A percentile compares a stretch with the other conserved stretches of the same genome.
phyloP scores from a whole-genome alignment of 2,888 invertebrate species.

The Plagodis dolabraria region DNA sequence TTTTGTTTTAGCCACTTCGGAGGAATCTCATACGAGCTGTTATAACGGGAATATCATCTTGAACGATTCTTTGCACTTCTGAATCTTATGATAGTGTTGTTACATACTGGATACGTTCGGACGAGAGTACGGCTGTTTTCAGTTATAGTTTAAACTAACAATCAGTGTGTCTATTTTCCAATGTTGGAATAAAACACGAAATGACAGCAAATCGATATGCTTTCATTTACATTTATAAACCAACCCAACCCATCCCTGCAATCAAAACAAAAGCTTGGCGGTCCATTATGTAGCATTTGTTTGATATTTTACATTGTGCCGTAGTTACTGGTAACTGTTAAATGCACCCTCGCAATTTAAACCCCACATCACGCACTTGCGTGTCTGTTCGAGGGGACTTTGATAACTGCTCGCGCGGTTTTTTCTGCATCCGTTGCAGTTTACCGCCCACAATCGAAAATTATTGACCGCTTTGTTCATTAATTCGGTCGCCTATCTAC shows the following conservation, averaged over 20 bases:
- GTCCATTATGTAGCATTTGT: constrained; percentile 37
- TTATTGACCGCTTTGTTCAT: background rate
- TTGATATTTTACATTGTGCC: constrained; percentile 37
- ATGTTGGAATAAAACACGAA: constrained; percentile 12
- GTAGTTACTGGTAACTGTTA: constrained; percentile 38
- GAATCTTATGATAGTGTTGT: too few relatives aligned
- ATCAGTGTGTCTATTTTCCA: constrained; percentile 1
- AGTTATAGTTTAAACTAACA: background rate
- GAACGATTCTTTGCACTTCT: too few relatives aligned
- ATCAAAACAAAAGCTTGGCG: constrained; percentile 27
- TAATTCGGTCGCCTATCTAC: too few relatives aligned
- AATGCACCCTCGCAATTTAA: constrained; percentile 39
- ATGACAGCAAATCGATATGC: constrained; percentile 23
- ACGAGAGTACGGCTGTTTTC: too few relatives aligned
- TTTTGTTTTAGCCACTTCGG: too few relatives aligned
- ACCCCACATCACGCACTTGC: constrained; percentile 40
- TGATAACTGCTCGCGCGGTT: constrained; percentile 35
- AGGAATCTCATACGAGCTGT: too few relatives aligned
- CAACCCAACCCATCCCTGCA: constrained; percentile 14
- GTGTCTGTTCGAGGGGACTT: constrained; percentile 34
- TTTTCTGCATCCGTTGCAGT: constrained; percentile 42
- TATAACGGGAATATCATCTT: too few relatives aligned
- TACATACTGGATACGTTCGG: too few relatives aligned
- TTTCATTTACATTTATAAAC: constrained; percentile 28
- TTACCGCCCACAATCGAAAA: constrained; percentile 48